Conservation (phyloP, 2,888 invertebrate species). For the Ectemnius continuus region DNA sequence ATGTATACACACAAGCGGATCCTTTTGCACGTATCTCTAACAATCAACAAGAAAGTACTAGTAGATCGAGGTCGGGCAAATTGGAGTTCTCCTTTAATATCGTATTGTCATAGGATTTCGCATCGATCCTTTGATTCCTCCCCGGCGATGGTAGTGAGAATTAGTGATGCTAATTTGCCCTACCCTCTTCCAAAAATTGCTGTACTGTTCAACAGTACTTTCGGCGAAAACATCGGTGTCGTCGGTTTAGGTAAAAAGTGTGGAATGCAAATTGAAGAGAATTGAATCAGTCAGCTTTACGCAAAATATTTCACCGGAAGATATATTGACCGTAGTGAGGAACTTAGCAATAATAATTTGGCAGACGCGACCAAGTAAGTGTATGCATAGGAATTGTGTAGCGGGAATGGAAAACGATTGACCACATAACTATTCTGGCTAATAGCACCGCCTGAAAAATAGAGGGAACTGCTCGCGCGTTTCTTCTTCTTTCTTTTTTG, state of each 20-base stretch:
- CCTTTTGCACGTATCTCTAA: conserved; percentile 29
- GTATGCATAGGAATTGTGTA: conserved; percentile 12
- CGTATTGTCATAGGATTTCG: too few species aligned
- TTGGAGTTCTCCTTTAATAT: too few species aligned
- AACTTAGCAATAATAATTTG: conserved; percentile 16
- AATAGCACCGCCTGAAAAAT: conserved; percentile 44
- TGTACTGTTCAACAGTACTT: too few species aligned
- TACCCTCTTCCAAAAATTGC: too few species aligned
- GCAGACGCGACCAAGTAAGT: conserved; percentile 8
- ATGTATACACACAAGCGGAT: conserved; percentile 40
- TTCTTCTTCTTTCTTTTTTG: too few species aligned
- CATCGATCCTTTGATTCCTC: too few species aligned
- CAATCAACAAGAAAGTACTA: conserved; percentile 23
- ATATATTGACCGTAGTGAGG: too few species aligned
- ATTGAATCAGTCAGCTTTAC: too few species aligned
- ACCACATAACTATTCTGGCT: conserved; percentile 32
- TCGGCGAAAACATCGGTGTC: conserved; percentile 4
- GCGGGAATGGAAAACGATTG: conserved; percentile 7
- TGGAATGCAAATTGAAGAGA: not conserved
- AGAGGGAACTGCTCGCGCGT: conserved; percentile 11
- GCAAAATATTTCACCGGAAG: too few species aligned
- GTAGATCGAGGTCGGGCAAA: conserved; percentile 29
- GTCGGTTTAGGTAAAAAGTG: not conserved
- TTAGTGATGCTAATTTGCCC: too few species aligned
- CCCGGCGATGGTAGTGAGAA: too few species aligned